These are phyloP conservation scores for Zaprionus vittiger DNA, from an alignment of 1,140 invertebrate genomes.

Conservation along the genomic window DNA sequence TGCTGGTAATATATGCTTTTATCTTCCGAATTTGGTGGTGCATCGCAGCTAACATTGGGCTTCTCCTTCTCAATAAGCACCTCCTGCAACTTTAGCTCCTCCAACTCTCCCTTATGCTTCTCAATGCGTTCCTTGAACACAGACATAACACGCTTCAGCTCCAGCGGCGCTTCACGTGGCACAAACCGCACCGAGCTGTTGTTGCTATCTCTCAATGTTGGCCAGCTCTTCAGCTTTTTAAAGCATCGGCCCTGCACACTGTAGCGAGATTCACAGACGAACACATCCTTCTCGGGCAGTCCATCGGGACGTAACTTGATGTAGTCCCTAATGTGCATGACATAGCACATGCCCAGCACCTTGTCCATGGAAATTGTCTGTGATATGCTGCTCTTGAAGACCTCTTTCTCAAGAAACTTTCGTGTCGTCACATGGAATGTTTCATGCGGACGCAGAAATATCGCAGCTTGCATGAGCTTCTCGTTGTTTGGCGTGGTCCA, in stretches of 20 bases:
- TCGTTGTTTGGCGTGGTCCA: constrained; percentile 93
- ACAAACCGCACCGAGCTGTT: constrained; percentile 88
- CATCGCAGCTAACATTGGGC: constrained; percentile 88
- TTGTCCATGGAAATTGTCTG: constrained; percentile 93
- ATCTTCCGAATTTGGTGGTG: constrained; percentile 86
- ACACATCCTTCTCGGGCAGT: constrained; percentile 97
- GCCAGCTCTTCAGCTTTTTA: constrained; percentile 98
- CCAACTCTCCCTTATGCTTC: constrained; percentile 95
- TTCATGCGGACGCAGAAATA: constrained; percentile 91
- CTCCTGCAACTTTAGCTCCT: constrained; percentile 92
- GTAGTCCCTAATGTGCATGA: constrained; percentile 98
- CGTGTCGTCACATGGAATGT: constrained; percentile 97
- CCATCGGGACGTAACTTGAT: constrained; percentile 94
- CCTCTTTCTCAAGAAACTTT: constrained; percentile 97
- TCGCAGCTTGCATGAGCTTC: constrained; percentile 95
- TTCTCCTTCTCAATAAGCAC: constrained; percentile 92
- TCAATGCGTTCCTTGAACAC: constrained; percentile 96
- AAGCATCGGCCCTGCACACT: constrained; percentile 93
- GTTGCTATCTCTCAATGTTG: constrained; percentile 83
- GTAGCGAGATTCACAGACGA: constrained; percentile 98
- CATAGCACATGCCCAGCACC: constrained; percentile 96
- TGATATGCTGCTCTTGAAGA: constrained; percentile 95
- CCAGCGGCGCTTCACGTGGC: constrained; percentile 89
- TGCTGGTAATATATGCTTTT: constrained; percentile 96
- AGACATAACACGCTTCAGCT: constrained; percentile 94